phyloP scores from a whole-genome alignment of 30 jellyfish, hydroid and myxozoan species.

The Mastigias papua region DNA sequence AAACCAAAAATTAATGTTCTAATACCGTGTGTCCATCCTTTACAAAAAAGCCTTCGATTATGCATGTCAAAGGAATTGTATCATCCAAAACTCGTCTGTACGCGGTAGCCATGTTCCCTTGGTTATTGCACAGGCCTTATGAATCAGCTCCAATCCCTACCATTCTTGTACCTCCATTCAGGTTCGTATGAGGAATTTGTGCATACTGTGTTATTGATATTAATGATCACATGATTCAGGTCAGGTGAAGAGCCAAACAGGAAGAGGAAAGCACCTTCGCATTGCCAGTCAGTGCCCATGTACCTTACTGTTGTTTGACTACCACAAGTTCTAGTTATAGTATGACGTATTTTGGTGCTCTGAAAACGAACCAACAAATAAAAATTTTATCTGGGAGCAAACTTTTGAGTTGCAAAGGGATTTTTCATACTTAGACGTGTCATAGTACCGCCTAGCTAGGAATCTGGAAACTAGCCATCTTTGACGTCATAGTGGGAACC shows the following conservation, averaged over 20 bases:
- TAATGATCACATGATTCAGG: conserved; percentile 13
- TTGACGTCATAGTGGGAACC: too few species aligned
- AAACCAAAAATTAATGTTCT: neutral
- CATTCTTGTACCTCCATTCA: neutral
- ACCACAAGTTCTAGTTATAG: too few species aligned
- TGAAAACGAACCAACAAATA: too few species aligned
- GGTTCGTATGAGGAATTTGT: neutral
- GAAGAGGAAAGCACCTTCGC: neutral
- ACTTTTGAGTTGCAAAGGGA: too few species aligned
- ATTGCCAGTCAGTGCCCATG: too few species aligned
- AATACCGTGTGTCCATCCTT: conserved; percentile 97
- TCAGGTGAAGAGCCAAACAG: conserved; percentile 5
- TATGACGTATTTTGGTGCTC: too few species aligned
- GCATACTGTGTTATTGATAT: conserved; percentile 1
- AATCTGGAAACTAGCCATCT: too few species aligned
- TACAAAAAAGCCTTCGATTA: conserved; percentile 74
- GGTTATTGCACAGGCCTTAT: neutral
- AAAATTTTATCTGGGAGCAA: too few species aligned
- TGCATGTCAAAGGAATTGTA: conserved; percentile 73
- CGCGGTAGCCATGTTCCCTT: conserved; percentile 38
- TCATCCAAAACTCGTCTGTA: conserved; percentile 86
- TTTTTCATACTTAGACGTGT: too few species aligned
- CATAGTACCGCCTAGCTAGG: too few species aligned
- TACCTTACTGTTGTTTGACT: too few species aligned
- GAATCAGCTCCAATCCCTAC: neutral